Evolutionary conservation across 2,888 invertebrate genomes (phyloP).

Genomic region (Crepidodera aurea): DNA sequence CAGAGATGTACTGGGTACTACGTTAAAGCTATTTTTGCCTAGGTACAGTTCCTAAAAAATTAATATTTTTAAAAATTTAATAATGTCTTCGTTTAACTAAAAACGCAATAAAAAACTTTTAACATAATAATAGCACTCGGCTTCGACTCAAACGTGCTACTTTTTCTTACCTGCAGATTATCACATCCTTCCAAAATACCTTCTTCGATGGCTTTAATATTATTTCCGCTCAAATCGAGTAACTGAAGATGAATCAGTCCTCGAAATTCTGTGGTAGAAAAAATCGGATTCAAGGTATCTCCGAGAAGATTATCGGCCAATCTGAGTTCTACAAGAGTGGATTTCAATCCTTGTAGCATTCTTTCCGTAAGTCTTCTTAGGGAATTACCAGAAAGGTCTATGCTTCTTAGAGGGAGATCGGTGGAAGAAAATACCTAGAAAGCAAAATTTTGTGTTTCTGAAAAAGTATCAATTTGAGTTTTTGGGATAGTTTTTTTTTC

Average conservation of each 20-base stretch:
- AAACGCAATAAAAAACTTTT: too few relatives aligned
- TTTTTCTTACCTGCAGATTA: conserved; percentile 70
- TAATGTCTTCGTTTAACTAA: too few relatives aligned
- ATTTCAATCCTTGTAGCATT: conserved; percentile 71
- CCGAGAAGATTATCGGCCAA: conserved; percentile 86
- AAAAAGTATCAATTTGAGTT: too few relatives aligned
- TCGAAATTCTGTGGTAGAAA: conserved; percentile 85
- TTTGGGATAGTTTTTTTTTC: too few relatives aligned
- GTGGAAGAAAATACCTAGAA: conserved; percentile 73
- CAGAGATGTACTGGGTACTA: conserved; percentile 79
- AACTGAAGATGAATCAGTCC: conserved; percentile 75
- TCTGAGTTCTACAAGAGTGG: conserved; percentile 73
- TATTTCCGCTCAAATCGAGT: conserved; percentile 82
- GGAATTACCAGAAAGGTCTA: conserved; percentile 86
- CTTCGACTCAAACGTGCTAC: too few relatives aligned
- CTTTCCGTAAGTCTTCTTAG: conserved; percentile 81
- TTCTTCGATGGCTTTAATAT: conserved; percentile 83
- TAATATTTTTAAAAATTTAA: too few relatives aligned
- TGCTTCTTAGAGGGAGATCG: conserved; percentile 74
- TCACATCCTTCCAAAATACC: conserved; percentile 85
- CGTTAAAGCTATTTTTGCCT: conserved; percentile 80
- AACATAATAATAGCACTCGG: too few relatives aligned
- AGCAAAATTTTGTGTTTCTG: too few relatives aligned
- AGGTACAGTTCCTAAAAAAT: conserved; percentile 76
- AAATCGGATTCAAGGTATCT: conserved; percentile 89